Percentiles rank a stretch among this genome's conserved stretches.
Evolutionary conservation across 2,113 vertebrate species (phyloP).

Genomic region (Vicugna pacos): DNA sequence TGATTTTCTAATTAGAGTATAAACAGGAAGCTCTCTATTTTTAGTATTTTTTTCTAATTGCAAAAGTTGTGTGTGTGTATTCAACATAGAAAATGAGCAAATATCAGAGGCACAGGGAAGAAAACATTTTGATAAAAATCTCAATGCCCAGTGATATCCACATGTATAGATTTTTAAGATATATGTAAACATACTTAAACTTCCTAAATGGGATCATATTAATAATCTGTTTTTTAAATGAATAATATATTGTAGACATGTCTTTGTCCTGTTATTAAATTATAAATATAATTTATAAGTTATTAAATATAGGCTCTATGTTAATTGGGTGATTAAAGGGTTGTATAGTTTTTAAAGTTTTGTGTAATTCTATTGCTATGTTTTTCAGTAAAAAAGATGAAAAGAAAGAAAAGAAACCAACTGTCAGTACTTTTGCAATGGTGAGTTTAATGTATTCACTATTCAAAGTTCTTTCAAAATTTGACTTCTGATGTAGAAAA

Average conservation of each 20-base stretch:
- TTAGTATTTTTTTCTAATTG: conserved; percentile 21
- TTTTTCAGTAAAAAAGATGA: conserved; percentile 77
- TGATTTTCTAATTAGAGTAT: conserved; percentile 54
- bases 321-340: not conserved
- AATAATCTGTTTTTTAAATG: not conserved
- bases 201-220: not conserved
- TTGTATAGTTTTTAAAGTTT: conserved; percentile 22
- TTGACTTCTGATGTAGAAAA: conserved; percentile 2
- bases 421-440: conserved; percentile 74
- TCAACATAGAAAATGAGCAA: conserved; percentile 55
- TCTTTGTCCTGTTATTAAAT: not conserved
- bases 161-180: not conserved
- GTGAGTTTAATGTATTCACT: conserved; percentile 70
- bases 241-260: not conserved
- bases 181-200: conserved; percentile 24
- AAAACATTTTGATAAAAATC: conserved; percentile 55
- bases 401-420: conserved; percentile 76
- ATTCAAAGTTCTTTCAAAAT: conserved; percentile 15
- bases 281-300: not conserved
- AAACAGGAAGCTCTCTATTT: not conserved
- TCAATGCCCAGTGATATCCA: not conserved
- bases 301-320: not conserved
- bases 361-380: conserved; percentile 42
- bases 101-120: conserved; percentile 25
- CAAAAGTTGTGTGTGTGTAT: not conserved